Base-by-base conservation (phyloP, 2,888 invertebrate genomes). In the Athrips mouffetella region DNA sequence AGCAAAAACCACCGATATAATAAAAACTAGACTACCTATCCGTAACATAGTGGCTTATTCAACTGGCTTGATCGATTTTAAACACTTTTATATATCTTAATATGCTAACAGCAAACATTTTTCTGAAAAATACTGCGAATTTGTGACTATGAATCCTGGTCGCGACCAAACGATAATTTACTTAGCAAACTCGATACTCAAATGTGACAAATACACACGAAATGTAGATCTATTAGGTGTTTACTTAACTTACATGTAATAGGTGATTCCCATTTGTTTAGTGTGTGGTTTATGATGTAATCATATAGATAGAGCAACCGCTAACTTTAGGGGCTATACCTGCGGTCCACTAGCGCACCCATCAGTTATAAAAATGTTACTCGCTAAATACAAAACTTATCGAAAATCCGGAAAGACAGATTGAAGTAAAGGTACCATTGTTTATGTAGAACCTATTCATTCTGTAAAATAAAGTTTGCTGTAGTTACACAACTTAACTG, bases 71-170 rank as follows among this genome's bases (percentile, higher is more conserved):
- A 35, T n/a, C 8, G 37, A 48, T 20, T 53, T 58, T 57, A 59
- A 63, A 71, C 73, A 75, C 67, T 20, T 76, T 76, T 73, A 48
- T 84, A 84, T 80, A 80, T 58, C 49, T 21, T 48, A 54, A 51
- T 63, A 61, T 60, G 66, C 66, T 59, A 66, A 70, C 60, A 64
- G 50, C 51, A 59, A 63, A 63, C 18, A 48, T 20, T 47, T 8
- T 50, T 47, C 27, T 51, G 49, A 55, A 63, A 62, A 68, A 64
- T 65, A 61, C 65, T 58, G 30, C 48, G 57, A 70, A 68, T 63
- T 57, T 54, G 49, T 39, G 55, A n/a, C 8, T 15, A 40, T 25
- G 52, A 58, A 65, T 59, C 59, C 64, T 53, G 39, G 49, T 54
- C 49, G 40, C 45, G 23, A 27, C 47, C 16, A 51, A 27, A 53